Percentiles rank a stretch among this genome's conserved stretches.
Conservation (phyloP, 2,797 vertebrate genomes). For the Triplophysa bombifrons region DNA sequence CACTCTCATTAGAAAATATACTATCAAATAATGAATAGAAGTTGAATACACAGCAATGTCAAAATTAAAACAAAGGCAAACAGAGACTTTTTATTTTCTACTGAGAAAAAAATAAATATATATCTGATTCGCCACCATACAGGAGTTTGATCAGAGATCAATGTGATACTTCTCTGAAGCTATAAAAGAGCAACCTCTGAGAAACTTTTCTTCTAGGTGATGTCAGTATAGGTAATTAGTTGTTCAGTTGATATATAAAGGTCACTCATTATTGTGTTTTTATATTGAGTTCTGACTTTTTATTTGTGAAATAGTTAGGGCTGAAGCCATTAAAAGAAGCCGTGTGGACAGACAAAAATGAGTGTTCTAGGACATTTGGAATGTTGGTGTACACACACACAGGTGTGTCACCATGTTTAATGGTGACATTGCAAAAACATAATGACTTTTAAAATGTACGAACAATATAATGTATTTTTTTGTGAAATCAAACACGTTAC, state of each 20-base stretch:
- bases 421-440: not conserved
- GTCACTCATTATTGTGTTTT: not conserved
- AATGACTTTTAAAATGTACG: too few species aligned
- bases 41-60: not conserved
- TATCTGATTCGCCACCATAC: too few species aligned
- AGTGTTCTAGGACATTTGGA: not conserved
- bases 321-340: slow-evolving; percentile 26
- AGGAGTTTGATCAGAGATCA: not conserved
- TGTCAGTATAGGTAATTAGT: not conserved
- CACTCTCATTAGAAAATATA: not conserved
- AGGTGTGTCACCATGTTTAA: too few species aligned
- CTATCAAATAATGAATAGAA: not conserved
- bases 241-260: not conserved
- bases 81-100: not conserved
- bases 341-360: slow-evolving; percentile 27
- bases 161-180: too few species aligned
- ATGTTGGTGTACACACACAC: too few species aligned
- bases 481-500: too few species aligned
- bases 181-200: too few species aligned
- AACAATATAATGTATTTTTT: too few species aligned
- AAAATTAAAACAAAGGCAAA: not conserved
- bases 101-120: not conserved
- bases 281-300: slow-evolving; percentile 2
- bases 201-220: not conserved
- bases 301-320: slow-evolving; percentile 8